A percentile compares a stretch with the other conserved stretches of the same genome.
These are phyloP conservation scores for Agonopterix subpropinquella DNA, from an alignment of 2,888 invertebrate genomes.

Conservation along the genomic window DNA sequence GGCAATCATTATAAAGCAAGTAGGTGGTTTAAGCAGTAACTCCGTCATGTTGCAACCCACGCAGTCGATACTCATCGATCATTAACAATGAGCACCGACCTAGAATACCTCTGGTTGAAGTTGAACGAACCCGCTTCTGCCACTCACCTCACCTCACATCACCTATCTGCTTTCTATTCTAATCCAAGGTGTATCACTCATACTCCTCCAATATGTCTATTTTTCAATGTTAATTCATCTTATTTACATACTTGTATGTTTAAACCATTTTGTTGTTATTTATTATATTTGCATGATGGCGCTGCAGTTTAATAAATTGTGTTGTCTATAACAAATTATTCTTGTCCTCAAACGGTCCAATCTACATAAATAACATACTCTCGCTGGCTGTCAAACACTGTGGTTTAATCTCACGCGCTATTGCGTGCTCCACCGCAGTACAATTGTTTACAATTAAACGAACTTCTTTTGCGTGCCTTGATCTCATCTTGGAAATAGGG, in stretches of 20 bases:
- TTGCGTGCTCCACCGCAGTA: conserved; percentile 66
- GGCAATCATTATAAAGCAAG: conserved; percentile 40
- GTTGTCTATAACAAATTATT: conserved; percentile 2
- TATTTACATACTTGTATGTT: conserved; percentile 28
- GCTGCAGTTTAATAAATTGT: too few species aligned
- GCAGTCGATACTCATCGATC: conserved; percentile 56
- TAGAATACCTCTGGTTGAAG: conserved; percentile 15
- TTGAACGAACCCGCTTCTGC: conserved; percentile 36
- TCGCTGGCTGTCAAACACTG: background rate
- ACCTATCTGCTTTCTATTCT: background rate
- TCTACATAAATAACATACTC: conserved; percentile 19
- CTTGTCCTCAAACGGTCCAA: conserved; percentile 1
- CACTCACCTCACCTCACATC: conserved; percentile 6
- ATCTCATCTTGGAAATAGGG: conserved; percentile 60
- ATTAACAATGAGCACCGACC: conserved; percentile 39
- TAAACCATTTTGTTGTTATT: conserved; percentile 18
- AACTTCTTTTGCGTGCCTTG: conserved; percentile 67
- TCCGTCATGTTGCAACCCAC: conserved; percentile 52
- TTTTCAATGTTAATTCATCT: conserved; percentile 12
- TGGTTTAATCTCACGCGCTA: conserved; percentile 45
- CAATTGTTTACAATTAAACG: conserved; percentile 69
- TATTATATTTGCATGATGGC: too few species aligned
- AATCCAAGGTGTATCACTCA: conserved; percentile 1
- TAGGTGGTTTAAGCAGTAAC: conserved; percentile 52
- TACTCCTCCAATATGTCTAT: background rate